Conservation (phyloP, 2,113 vertebrate genomes). For the Phylloscopus trochiloides region DNA sequence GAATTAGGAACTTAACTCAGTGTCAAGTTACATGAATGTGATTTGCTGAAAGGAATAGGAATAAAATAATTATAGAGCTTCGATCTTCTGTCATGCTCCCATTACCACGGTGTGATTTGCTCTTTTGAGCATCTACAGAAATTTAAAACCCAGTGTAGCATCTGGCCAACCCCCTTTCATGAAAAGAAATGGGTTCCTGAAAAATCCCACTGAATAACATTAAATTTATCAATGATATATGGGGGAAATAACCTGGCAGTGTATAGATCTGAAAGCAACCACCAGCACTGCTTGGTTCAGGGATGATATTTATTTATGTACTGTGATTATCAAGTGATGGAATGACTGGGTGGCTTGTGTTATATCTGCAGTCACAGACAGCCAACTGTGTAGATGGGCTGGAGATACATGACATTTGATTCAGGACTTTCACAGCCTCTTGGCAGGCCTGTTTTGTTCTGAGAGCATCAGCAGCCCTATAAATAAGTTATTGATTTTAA, state of each 20-base stretch:
- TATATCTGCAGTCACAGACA: background rate
- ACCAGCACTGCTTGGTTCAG: background rate
- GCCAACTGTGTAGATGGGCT: background rate
- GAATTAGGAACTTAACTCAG: background rate
- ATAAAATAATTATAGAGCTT: background rate
- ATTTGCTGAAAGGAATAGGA: background rate
- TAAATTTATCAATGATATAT: background rate
- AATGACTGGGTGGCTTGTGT: background rate
- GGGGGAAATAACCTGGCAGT: background rate
- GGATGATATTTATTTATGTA: background rate
- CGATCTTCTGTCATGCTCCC: background rate
- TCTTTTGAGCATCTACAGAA: background rate
- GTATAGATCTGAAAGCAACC: background rate
- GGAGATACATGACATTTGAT: background rate
- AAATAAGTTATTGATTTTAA: conserved; percentile 64
- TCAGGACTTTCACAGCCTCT: background rate
- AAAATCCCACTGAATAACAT: background rate
- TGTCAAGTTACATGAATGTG: background rate
- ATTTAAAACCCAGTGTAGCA: background rate
- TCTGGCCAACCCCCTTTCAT: background rate
- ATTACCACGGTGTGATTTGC: background rate
- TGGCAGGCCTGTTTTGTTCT: background rate
- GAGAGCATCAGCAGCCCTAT: background rate
- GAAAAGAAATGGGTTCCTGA: background rate
- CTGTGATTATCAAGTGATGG: background rate